Base-by-base conservation (phyloP, 1,140 invertebrate genomes). In the Drosophila aff. region DNA sequence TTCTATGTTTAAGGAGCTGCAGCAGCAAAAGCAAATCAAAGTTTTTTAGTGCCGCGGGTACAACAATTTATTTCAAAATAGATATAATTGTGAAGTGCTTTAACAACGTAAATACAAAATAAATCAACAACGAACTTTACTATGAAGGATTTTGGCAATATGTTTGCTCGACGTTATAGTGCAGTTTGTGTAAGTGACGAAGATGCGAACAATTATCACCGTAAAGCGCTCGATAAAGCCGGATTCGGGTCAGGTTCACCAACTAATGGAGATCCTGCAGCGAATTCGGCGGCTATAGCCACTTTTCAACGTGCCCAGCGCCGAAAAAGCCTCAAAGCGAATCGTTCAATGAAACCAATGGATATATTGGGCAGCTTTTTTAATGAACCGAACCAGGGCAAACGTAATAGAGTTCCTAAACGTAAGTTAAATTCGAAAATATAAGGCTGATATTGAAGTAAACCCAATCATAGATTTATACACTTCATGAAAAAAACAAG, bases 61-160 rank as follows among this genome's bases (percentile, higher is more conserved):
- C 44, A 33, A 15, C 16, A n/a, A 50, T 46, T 23, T 36, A 21
- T 38, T 61, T 7, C 3, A 38, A 46, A 23, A 4, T 43, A 21
- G 5, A 60, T 16, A 21, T 23, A 69, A 69, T 18, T 38, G 28
- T 23, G 23, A 63, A 60, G 44, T 52, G 50, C 16, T 13, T 38
- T 21, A 36, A 38, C 8, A 55, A 38, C 18, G 4, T 6, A 40
- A 8, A 31, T 26, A 44, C 16, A 61, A 61, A 31, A 31, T 21
- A 36, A n/a, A 23, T 33, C 26, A 50, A 36, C 26, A 3, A 60
- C 8, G 4, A 46, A 50, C 41, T 28, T n/a, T 65, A 89, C 13
- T 47, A 92, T 93, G 92, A 92, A 92, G 80, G 92, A 92, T 63
- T 74, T 92, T 67, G 57, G 65, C 38, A 87, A 84, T 72, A 78